Evolutionary conservation across 2,888 invertebrate species (phyloP).

Genomic region (Gymnoscelis rufifasciata): DNA sequence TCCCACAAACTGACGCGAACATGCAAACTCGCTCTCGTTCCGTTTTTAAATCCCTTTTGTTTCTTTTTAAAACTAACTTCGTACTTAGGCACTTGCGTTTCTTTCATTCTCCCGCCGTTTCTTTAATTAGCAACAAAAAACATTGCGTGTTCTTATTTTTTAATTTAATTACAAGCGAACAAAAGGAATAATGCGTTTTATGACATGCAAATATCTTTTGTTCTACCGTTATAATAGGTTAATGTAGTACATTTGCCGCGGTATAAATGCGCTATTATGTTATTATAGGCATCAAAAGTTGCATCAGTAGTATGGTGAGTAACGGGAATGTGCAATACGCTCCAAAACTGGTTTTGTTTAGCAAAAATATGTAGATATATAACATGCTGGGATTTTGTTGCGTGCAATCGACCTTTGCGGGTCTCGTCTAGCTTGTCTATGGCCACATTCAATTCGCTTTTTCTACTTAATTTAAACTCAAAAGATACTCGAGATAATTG

Average conservation of each 20-base stretch:
- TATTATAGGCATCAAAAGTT: slow-evolving; percentile 74
- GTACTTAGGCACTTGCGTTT: slow-evolving; percentile 61
- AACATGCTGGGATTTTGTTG: slow-evolving; percentile 40
- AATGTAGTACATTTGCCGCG: slow-evolving; percentile 32
- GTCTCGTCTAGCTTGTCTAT: slow-evolving; percentile 56
- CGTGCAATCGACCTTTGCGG: slow-evolving; percentile 65
- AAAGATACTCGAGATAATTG: slow-evolving; percentile 79
- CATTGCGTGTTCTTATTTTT: slow-evolving; percentile 75
- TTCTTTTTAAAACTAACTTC: slow-evolving; percentile 69
- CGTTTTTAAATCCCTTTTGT: slow-evolving; percentile 62
- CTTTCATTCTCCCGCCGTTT: slow-evolving; percentile 68
- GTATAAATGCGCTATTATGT: slow-evolving; percentile 67
- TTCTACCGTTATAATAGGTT: slow-evolving; percentile 33
- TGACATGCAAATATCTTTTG: slow-evolving; percentile 59
- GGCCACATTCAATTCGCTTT: slow-evolving; percentile 34
- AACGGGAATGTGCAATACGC: slow-evolving; percentile 69
- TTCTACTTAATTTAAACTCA: slow-evolving; percentile 79
- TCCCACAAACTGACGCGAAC: slow-evolving; percentile 60
- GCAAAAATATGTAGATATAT: slow-evolving; percentile 52
- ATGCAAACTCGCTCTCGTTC: slow-evolving; percentile 66
- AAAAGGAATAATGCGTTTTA: slow-evolving; percentile 68
- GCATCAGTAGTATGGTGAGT: slow-evolving; percentile 60
- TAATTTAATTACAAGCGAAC: slow-evolving; percentile 70
- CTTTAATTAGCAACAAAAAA: slow-evolving; percentile 76
- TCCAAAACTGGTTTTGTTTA: slow-evolving; percentile 65